Base-by-base conservation (phyloP, 2,888 invertebrate genomes). In the Aphidius colemani region DNA sequence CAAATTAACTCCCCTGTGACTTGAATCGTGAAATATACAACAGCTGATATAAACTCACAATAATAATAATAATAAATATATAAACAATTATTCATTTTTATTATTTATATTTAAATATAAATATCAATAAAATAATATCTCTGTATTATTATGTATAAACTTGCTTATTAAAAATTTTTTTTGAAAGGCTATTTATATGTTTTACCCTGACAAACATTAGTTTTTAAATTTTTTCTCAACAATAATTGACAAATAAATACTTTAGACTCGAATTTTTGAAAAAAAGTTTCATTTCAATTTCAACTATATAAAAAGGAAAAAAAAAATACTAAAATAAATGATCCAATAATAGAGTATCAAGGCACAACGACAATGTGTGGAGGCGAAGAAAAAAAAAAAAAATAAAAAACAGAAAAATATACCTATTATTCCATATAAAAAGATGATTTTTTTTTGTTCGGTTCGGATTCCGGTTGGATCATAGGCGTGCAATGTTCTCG, bases 401-500 rank as follows among this genome's bases (percentile, higher is more conserved):
- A 56, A 57, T n/a, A 51, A 59, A 53, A n/a, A 49, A 46, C 53
- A 56, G 41, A 61, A 39, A 45, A 45, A 39, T 55, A 39, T 55
- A 66, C 61, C 56, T 59, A 44, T 58, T 45, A 45, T 50, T 40
- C 10, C 53, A 51, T 43, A 57, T 44, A 51, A 59, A 53, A 43
- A 39, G 43, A 10, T 43, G 49, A 53, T 53, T 57, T 60, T 61
- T 61, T 30, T 30, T 30, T 30, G 30, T 30, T 3, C 5, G 30
- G 30, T 30, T 30, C 30, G 30, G 30, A 30, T 30, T 30, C 30
- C 30, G 30, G 64, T 64, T 71, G 67, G 72, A 78, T 77, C 77
- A 76, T 79, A 74, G 61, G 67, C 76, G 76, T 76, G 74, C 72
- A 76, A 76, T 77, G 77, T 78, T 78, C 77, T 74, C 79, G 76